Base-by-base conservation (phyloP, 2,113 vertebrate species). In the Microcebus lehilahytsara region DNA sequence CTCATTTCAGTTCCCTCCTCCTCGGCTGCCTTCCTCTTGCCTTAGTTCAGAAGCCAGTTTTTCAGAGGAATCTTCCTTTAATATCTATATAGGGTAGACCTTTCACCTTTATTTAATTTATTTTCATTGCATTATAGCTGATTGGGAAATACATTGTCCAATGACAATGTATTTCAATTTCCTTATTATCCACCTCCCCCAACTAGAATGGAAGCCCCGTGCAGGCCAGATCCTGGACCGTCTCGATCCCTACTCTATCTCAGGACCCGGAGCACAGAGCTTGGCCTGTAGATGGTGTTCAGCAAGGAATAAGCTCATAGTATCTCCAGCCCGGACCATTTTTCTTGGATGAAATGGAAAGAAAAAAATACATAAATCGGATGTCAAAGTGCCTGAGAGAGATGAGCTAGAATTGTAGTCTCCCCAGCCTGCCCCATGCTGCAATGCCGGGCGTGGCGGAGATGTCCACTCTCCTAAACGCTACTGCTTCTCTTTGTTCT, bases 291-390 rank as follows among this genome's bases (percentile, higher is more conserved):
- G n/a, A 37, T 17, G 32, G 75, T 92, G 27, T 56, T 75, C 34
- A 46, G 4, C 53, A 79, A 75, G 46, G 42, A 83, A 49, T 64
- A 66, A 77, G 53, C 67, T 27, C 32, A 49, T 46, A 40, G 34
- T 67, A 34, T 84, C 56, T 94, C 42, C 42, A 72, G 58, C 14
- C 16, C 10, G 34, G 56, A 62, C 40, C 40, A 40, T 46, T 58
- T 95, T 88, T 93, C 64, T 89, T 86, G 72, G 46, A 51, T 92
- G 51, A 86, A 64, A 40, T 72, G 30, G 32, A 53, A 67, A 60
- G 60, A 51, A 91, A 86, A 16, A 51, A 42, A 9, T 34, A 66
- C 40, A 9, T 30, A 17, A 37, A 23, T 30, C 32, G 72, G 53
- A 37, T 40, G 40, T 74, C 25, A 67, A 83, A 85, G 22, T 62